A percentile compares a stretch with the other conserved stretches of the same genome.
Conservation (phyloP, 2,113 vertebrate genomes). For the Varanus komodoensis region DNA sequence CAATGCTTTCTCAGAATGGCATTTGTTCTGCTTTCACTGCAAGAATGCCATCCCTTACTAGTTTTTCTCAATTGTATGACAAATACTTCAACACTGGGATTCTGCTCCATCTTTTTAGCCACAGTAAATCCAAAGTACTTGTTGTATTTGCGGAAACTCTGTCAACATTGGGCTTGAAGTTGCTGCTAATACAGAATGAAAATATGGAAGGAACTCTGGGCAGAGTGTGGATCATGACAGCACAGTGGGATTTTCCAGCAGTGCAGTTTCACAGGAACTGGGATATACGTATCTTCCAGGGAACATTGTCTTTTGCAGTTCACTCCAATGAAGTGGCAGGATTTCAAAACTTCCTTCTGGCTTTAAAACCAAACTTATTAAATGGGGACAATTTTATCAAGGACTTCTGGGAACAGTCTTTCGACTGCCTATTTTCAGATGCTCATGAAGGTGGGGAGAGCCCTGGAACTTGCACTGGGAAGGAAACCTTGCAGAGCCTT, state of each 20-base stretch:
- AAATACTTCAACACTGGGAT: not conserved
- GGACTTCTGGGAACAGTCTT: not conserved
- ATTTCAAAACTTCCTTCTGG: conserved; percentile 24
- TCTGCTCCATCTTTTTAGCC: not conserved
- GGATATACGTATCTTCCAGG: not conserved
- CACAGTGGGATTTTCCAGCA: not conserved
- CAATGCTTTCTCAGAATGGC: not conserved
- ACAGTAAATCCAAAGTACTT: not conserved
- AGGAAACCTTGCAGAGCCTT: not conserved
- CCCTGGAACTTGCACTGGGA: not conserved
- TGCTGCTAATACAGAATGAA: not conserved
- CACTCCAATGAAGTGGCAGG: not conserved
- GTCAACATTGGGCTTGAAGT: not conserved
- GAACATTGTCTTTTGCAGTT: conserved; percentile 18
- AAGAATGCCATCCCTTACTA: not conserved
- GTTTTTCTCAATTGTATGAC: not conserved
- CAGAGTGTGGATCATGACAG: conserved; percentile 14
- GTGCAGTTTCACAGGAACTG: not conserved
- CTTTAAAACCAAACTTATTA: not conserved
- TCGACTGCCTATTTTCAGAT: not conserved
- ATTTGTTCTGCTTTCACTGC: conserved; percentile 26
- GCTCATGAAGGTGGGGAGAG: no score
- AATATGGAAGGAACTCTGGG: not conserved
- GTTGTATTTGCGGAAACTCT: not conserved
- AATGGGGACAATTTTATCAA: conserved; percentile 14